Evolutionary conservation across 2,888 invertebrate genomes (phyloP).

Genomic region (Muschampia plurimacula): DNA sequence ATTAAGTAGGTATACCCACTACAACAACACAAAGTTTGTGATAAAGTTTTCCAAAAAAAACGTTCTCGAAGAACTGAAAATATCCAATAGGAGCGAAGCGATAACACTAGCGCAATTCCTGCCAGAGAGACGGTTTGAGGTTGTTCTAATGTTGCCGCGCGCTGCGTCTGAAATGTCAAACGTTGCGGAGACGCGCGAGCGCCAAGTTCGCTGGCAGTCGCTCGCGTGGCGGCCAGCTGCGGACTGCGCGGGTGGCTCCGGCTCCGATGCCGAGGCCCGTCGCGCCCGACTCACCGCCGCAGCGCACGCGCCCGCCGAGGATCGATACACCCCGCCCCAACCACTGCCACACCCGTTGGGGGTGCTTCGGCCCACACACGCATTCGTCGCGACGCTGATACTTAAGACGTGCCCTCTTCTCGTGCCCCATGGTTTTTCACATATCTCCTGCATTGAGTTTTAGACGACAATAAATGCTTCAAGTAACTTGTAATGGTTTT

Average conservation of each 20-base stretch:
- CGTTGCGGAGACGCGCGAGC: conserved; percentile 56
- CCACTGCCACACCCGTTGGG: conserved; percentile 66
- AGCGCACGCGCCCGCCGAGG: conserved; percentile 78
- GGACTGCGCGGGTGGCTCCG: conserved; percentile 72
- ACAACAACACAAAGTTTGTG: conserved; percentile 26
- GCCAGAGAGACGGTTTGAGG: conserved; percentile 68
- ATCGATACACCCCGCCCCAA: conserved; percentile 83
- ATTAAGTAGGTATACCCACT: not conserved
- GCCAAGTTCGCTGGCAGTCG: conserved; percentile 61
- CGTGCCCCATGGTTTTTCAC: conserved; percentile 62
- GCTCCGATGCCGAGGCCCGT: conserved; percentile 58
- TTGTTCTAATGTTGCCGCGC: conserved; percentile 75
- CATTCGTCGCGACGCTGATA: conserved; percentile 55
- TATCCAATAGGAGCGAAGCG: conserved; percentile 45
- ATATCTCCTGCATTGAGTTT: conserved; percentile 50
- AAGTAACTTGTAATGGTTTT: not conserved
- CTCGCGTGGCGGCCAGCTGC: conserved; percentile 78
- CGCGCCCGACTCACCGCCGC: conserved; percentile 64
- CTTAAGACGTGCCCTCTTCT: conserved; percentile 57
- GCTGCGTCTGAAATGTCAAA: conserved; percentile 70
- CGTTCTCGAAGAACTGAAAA: conserved; percentile 24
- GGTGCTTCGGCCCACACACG: conserved; percentile 56
- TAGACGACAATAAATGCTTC: conserved; percentile 21
- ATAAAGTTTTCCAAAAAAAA: conserved; percentile 33
- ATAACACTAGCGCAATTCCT: conserved; percentile 75